Percentiles rank a stretch among this genome's conserved stretches.
phyloP scores from a whole-genome alignment of 1,140 invertebrate species.

The Ceratosolen fusciceps region DNA sequence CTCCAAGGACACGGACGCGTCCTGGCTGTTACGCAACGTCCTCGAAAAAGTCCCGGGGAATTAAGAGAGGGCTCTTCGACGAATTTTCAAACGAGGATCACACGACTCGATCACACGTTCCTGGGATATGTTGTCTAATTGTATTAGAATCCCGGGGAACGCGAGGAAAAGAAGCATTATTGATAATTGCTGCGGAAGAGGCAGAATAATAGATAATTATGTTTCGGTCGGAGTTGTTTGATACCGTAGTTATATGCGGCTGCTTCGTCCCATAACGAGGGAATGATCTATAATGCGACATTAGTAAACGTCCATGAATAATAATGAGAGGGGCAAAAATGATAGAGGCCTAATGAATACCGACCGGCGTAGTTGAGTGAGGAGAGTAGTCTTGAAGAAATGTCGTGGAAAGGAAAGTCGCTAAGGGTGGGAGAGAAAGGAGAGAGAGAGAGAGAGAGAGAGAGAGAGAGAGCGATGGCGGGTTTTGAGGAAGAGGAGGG shows the following conservation, averaged over 20 bases:
- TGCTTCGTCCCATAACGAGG: neutral
- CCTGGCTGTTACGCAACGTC: neutral
- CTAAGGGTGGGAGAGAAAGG: conserved; percentile 23
- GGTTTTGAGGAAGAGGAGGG: conserved; percentile 50
- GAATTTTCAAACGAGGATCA: no score
- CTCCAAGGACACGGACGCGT: neutral
- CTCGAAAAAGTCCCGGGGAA: no score
- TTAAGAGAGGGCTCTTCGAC: no score
- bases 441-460: conserved; percentile 13
- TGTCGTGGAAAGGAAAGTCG: neutral
- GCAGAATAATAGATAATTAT: no score
- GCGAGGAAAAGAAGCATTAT: no score
- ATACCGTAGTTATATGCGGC: no score
- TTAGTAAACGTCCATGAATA: neutral
- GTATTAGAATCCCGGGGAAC: no score
- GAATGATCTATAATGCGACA: neutral
- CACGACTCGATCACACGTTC: no score
- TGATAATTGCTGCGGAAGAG: no score
- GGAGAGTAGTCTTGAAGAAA: conserved; percentile 31
- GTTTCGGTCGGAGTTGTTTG: no score
- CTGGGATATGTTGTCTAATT: no score
- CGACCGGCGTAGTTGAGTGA: no score
- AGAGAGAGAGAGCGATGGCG: neutral
- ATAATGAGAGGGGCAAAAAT: neutral
- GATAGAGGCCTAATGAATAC: neutral